A percentile compares a stretch with the other conserved stretches of the same genome.
phyloP scores from a whole-genome alignment of 2,797 vertebrate species.

The Phoxinus dragarum region DNA sequence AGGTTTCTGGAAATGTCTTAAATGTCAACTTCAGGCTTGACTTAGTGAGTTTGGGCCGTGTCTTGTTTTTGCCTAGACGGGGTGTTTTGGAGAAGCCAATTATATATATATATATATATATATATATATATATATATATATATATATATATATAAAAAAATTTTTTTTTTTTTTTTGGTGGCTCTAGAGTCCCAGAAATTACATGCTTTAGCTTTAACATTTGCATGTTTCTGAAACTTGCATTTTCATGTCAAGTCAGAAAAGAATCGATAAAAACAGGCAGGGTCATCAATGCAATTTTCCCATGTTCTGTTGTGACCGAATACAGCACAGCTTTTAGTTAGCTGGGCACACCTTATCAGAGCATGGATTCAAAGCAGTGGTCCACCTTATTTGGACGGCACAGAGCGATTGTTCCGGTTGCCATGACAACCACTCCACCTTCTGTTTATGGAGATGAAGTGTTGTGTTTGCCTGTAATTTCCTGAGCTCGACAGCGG shows the following conservation, averaged over 20 bases:
- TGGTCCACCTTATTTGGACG: slow-evolving; percentile 52
- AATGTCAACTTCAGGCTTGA: not conserved
- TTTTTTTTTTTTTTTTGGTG: no score
- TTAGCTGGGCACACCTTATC: not conserved
- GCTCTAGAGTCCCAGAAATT: no score
- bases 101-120: no score
- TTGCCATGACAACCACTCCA: slow-evolving; percentile 67
- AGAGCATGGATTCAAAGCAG: not conserved
- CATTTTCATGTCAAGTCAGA: not conserved
- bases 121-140: no score
- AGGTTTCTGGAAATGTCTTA: not conserved
- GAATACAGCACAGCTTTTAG: not conserved
- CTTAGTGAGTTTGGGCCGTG: not conserved
- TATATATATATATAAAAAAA: no score
- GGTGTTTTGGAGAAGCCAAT: not conserved
- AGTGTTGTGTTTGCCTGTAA: slow-evolving; percentile 15
- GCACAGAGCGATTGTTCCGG: slow-evolving; percentile 63
- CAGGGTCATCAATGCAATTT: not conserved
- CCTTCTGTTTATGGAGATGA: slow-evolving; percentile 64
- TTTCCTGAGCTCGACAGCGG: slow-evolving; percentile 26
- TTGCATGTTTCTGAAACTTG: not conserved
- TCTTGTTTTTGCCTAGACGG: not conserved
- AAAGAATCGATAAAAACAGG: not conserved
- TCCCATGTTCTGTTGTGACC: not conserved
- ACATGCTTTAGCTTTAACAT: not conserved